Percentiles rank a stretch among this genome's conserved stretches.
These are phyloP conservation scores for Nicator chloris DNA, from an alignment of 2,113 vertebrate genomes.

Conservation along the genomic window DNA sequence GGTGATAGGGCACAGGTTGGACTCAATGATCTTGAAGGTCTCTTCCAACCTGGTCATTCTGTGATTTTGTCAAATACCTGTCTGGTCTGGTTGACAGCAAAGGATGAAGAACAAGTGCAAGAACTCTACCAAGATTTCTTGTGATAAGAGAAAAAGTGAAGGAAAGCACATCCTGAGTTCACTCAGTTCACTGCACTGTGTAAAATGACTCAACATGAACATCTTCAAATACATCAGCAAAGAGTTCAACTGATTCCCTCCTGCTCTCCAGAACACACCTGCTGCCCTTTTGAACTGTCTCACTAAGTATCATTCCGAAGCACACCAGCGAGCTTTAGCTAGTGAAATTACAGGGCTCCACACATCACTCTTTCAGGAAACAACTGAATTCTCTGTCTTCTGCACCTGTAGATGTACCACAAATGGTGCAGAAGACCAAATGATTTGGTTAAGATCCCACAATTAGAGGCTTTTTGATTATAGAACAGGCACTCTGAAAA, in stretches of 20 bases:
- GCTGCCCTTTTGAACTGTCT: background rate
- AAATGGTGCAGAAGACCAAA: background rate
- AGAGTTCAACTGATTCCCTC: background rate
- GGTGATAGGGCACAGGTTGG: background rate
- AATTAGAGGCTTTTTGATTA: background rate
- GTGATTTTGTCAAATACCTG: background rate
- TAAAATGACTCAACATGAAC: background rate
- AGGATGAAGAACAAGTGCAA: background rate
- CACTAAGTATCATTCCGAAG: background rate
- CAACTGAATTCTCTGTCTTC: background rate
- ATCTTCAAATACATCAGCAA: constrained; percentile 15
- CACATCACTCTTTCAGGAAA: background rate
- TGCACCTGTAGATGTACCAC: background rate
- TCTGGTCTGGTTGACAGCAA: background rate
- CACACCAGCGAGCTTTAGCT: background rate
- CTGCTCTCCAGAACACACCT: background rate
- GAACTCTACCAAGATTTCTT: background rate
- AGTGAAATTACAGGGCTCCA: background rate
- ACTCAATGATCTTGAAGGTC: background rate
- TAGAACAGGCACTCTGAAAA: background rate
- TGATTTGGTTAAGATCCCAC: background rate
- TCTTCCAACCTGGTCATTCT: background rate
- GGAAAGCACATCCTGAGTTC: background rate
- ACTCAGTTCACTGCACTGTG: background rate
- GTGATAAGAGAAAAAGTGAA: background rate